Evolutionary conservation across 1,140 invertebrate species (phyloP), one percentile per base, ranked within the genome.

Genomic region (Pseudomyrmex concolor): DNA sequence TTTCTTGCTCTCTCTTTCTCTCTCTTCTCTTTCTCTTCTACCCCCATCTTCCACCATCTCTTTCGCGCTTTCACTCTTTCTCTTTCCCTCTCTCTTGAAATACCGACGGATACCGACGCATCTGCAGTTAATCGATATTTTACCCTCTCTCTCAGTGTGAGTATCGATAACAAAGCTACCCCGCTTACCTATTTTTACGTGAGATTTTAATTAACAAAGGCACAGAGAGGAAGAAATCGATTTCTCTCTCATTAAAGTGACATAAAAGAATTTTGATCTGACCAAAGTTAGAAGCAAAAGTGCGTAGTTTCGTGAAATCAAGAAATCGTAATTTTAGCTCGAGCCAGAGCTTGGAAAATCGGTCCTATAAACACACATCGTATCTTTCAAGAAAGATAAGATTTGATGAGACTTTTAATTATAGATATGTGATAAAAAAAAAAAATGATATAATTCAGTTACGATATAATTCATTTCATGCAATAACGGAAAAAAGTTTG

Each of bases 31-130:
- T 62, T 57, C 45, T 22, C 73, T 22, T 25, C 8, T 22, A 12
- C 64, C 51, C 22, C 19, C 19, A n/a, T 34, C 19, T 50, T 43
- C 9, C 59, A 22, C 51, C 19, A 60, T 74, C 72, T 74, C 59
- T 63, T 63, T 74, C 64, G 45, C 22, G 19, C 45, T 71, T 83
- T 73, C 62, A 64, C 84, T 67, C 86, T 87, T 74, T 81, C 84
- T 73, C 80, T 70, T 19, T 60, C 74, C 19, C 19, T 54, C 60
- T 54, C 43, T 66, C 48, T 50, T 19, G 54, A 64, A 62, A 19
- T 51, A 63, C 64, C 63, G 74, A 68, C 63, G 64, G 43, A 71
- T 80, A 71, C 66, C 76, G 73, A 68, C 63, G 64, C 13, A 45
- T 45, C 13, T n/a, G 50, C 54, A 59, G 43, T 59, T 34, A 71